phyloP scores from a whole-genome alignment of 2,113 vertebrate genomes.

The Lagopus leucura region DNA sequence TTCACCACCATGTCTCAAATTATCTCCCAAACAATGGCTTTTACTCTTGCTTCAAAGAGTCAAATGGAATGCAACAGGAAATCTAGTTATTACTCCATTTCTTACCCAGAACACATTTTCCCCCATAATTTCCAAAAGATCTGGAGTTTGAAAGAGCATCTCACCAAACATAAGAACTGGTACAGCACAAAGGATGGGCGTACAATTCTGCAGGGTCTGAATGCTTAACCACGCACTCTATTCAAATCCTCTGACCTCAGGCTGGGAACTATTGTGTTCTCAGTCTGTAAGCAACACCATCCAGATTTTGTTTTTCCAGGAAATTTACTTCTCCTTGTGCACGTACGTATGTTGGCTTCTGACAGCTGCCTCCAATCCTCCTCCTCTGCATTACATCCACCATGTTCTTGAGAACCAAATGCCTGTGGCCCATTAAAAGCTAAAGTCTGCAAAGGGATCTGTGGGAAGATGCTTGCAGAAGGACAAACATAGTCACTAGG shows the following conservation, averaged over 20 bases:
- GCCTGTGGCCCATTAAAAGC: neutral
- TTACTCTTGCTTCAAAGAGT: neutral
- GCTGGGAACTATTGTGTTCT: neutral
- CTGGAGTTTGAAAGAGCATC: neutral
- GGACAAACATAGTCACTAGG: neutral
- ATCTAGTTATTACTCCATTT: neutral
- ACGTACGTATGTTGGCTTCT: rapidly evolving
- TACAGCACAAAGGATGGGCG: neutral
- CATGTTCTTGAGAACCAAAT: neutral
- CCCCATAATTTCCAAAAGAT: neutral
- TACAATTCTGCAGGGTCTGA: neutral
- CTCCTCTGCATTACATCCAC: neutral
- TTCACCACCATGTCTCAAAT: neutral
- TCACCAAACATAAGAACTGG: neutral
- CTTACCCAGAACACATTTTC: neutral
- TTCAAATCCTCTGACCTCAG: neutral
- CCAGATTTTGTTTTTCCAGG: neutral
- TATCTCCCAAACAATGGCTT: neutral
- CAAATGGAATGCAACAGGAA: neutral
- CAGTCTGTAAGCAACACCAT: neutral
- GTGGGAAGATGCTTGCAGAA: neutral
- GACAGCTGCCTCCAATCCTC: neutral
- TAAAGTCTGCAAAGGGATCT: neutral
- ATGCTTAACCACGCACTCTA: neutral
- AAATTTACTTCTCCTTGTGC: neutral